Evolutionary conservation across 2,888 invertebrate genomes (phyloP), one percentile per base, ranked within the genome.

Genomic region (Epinotia ramella): DNA sequence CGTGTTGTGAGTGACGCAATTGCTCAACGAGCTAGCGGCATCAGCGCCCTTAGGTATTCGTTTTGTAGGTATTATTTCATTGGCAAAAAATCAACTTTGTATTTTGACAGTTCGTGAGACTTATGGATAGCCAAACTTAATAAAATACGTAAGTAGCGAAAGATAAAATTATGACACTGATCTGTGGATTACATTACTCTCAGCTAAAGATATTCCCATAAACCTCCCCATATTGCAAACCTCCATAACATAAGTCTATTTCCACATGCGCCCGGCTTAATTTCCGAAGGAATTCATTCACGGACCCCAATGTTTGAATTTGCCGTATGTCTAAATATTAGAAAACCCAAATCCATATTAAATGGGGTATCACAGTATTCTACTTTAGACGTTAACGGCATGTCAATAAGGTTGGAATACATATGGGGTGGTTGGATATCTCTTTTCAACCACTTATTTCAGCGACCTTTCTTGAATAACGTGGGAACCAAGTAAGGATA

Each of bases 261-360:
- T 57, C 24, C 53, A 40, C 24, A 46, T 56, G 46, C 13, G 68
- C 16, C 65, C 53, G n/a, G 24, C n/a, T 66, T 60, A 65, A 75
- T 66, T 73, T 75, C 60, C 53, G 13, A 75, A 44, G 69, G 59
- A 70, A 70, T 70, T 59, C 72, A 68, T 68, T 73, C 63, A 24
- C 57, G 60, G 53, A 3, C 24, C 70, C 63, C 73, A 49, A 76
- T 72, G 72, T 76, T 76, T 76, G 57, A 67, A 76, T 72, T 76
- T 63, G 76, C 71, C 76, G 49, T 76, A 72, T 72, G 76, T 76
- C 72, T 76, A 71, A 76, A 76, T 76, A 76, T 76, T 76, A 71
- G 33, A 69, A 63, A 33, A 16, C 71, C 62, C 13, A n/a, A 67
- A 44, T 74, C 60, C 70, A 66, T 75, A 75, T 75, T 75, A 60